These are phyloP conservation scores for Leptopilina boulardi DNA, from an alignment of 1,140 invertebrate species.

Conservation along the genomic window DNA sequence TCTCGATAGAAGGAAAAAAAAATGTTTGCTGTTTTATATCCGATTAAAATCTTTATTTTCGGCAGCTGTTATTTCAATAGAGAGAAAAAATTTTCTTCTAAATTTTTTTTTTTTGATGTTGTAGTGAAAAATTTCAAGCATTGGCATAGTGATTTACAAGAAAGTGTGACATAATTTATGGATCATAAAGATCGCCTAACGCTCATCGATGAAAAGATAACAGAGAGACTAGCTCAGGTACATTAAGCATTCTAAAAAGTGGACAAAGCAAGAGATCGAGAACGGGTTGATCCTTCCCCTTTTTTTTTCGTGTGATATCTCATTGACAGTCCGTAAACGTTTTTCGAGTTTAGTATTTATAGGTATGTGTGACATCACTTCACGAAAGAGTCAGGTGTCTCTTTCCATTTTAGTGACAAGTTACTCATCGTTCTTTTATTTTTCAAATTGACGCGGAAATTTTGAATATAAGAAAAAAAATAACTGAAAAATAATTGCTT, in stretches of 20 bases:
- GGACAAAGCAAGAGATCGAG: slow-evolving; percentile 12
- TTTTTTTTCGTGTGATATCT: slow-evolving; percentile 36
- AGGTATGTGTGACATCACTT: slow-evolving; percentile 60
- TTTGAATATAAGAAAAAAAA: no score
- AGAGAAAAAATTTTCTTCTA: neutral
- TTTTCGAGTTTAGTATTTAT: slow-evolving; percentile 46
- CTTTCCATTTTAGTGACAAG: slow-evolving; percentile 60
- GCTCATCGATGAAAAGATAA: slow-evolving; percentile 32
- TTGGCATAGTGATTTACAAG: slow-evolving; percentile 29
- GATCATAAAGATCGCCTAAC: slow-evolving; percentile 31
- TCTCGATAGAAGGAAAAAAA: neutral
- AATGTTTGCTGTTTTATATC: neutral
- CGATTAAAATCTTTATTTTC: slow-evolving; percentile 18
- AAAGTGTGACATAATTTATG: slow-evolving; percentile 30
- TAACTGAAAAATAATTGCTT: no score
- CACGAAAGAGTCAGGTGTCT: neutral
- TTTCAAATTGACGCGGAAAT: no score
- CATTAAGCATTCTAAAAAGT: slow-evolving; percentile 18
- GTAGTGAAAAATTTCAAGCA: slow-evolving; percentile 16
- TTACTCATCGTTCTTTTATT: slow-evolving; percentile 29
- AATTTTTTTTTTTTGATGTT: slow-evolving; percentile 28
- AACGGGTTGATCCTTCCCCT: slow-evolving; percentile 24
- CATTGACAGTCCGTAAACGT: slow-evolving; percentile 55
- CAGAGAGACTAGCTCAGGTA: slow-evolving; percentile 18
- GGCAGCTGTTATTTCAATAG: slow-evolving; percentile 20